phyloP scores from a whole-genome alignment of 2,113 vertebrate species.

The Nettapus auritus region DNA sequence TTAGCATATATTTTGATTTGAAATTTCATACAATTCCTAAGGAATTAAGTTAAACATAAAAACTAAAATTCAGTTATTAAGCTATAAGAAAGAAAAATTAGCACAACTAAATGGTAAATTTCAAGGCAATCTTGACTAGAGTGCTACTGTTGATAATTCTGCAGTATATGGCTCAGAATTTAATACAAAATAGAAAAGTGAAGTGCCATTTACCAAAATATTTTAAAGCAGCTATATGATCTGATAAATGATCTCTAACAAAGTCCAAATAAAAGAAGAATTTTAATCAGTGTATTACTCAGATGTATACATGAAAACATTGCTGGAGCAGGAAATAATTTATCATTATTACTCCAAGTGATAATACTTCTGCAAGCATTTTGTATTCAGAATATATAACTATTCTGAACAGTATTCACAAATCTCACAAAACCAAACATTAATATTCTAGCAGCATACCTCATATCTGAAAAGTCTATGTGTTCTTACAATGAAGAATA shows the following conservation, averaged over 20 bases:
- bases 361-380: background rate
- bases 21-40: background rate
- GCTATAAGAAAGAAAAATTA: background rate
- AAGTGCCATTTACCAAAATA: background rate
- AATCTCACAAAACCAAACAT: background rate
- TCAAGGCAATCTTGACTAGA: background rate
- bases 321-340: background rate
- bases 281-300: background rate
- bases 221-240: background rate
- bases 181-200: background rate
- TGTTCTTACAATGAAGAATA: conserved; percentile 1
- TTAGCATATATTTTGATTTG: background rate
- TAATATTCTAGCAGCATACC: background rate
- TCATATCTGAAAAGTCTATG: background rate
- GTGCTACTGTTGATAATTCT: background rate
- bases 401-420: background rate
- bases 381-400: background rate
- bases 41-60: background rate
- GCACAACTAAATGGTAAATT: background rate
- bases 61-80: background rate
- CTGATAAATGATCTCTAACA: background rate
- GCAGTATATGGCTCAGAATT: background rate
- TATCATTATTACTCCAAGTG: background rate
- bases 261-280: background rate
- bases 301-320: background rate